These are phyloP conservation scores for Silurus meridionalis DNA, from an alignment of 2,113 vertebrate species.

Conservation along the genomic window DNA sequence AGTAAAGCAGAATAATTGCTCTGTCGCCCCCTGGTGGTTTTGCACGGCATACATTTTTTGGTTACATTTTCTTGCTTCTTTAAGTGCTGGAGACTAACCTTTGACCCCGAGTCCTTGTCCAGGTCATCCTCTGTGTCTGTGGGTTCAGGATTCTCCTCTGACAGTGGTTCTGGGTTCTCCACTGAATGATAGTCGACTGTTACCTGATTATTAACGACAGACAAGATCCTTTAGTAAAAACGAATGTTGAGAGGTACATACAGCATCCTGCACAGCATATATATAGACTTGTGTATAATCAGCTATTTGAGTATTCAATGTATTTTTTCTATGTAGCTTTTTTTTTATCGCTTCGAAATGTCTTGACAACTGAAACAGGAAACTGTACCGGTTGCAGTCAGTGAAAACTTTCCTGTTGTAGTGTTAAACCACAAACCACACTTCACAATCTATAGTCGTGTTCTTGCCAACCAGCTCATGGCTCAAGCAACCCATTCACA, in stretches of 20 bases:
- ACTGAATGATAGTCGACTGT: background rate
- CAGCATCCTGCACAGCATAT: background rate
- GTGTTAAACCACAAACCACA: conserved; percentile 8
- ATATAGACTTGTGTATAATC: background rate
- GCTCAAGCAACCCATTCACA: background rate
- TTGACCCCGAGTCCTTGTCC: conserved; percentile 67
- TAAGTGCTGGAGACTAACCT: conserved; percentile 54
- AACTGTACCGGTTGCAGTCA: background rate
- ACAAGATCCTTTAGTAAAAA: background rate
- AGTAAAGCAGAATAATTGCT: conserved; percentile 55
- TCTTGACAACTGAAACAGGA: background rate
- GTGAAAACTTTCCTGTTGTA: background rate
- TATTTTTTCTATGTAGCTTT: background rate
- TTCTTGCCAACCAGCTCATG: background rate
- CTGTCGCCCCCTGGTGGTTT: conserved; percentile 71
- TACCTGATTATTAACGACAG: conserved; percentile 41
- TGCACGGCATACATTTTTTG: background rate
- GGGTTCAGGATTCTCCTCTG: conserved; percentile 41
- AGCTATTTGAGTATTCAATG: background rate
- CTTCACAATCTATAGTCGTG: background rate
- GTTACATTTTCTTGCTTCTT: too few species aligned
- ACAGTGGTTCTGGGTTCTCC: conserved; percentile 23
- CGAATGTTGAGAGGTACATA: background rate
- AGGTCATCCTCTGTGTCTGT: conserved; percentile 59
- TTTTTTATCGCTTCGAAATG: background rate